Base-by-base conservation (phyloP, 2,888 invertebrate species). In the Herminia tarsipennalis region DNA sequence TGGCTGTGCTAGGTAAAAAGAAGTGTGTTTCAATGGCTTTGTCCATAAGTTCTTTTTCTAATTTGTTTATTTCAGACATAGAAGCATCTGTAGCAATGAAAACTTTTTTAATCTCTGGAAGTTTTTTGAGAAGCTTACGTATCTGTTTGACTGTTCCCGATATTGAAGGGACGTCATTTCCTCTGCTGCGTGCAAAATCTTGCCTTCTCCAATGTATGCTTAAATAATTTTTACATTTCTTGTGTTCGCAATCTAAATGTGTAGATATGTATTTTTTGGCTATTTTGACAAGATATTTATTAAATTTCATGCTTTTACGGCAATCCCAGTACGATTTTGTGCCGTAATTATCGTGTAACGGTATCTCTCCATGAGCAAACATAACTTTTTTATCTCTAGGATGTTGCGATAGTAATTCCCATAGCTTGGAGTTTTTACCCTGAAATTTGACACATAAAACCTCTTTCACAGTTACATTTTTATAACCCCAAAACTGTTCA, bases 221-320 rank as follows among this genome's bases (percentile, higher is more conserved):
- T 5, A 99, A 50, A 79, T 97, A 99, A 0, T 95, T 94, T 0
- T 94, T 93, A 36, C 96, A 91, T 56, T 74, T 74, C 0, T 66
- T 53, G 0, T 32, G 48, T 3, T 68, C 22, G 28, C 92, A 92
- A 9, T 80, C 56, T 0, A 92, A 69, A 12, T 77, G 53, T 6
- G 74, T 55, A 0, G 47, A 34, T 0, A 86, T 79, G 77, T 95
- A 99, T 6, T 93, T 78, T 38, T 93, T 92, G 0, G 97, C 98
- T 21, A 95, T 92, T 32, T 91, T 60, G 5, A 93, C 78, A 0
- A 99, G 92, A 9, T 93, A 80, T 34, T 90, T 87, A 45, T 95
- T 95, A 79, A 98, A 99, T 63, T 96, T 93, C 97, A 99, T 98
- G 70, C 99, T 99, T 63, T 97, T 93, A 49, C 97, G 92, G 12